Percentiles rank a stretch among this genome's conserved stretches.
Conservation (phyloP, 2,797 vertebrate genomes). For the Poeciliopsis infans region DNA sequence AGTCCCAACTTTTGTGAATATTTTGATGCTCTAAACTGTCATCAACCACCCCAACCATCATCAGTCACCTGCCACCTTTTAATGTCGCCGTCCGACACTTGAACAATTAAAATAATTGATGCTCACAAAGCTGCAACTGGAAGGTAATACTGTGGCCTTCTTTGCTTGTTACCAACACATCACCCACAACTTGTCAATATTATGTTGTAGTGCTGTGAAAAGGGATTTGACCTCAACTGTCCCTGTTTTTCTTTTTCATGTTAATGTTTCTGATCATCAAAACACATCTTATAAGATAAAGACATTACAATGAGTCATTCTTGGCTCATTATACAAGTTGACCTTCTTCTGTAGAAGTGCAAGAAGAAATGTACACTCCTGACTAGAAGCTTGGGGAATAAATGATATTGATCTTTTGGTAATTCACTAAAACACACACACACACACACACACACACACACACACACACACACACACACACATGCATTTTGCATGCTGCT, state of each 20-base stretch:
- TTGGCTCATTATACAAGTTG: not conserved
- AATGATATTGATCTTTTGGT: not conserved
- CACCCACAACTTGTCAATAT: constrained; percentile 1
- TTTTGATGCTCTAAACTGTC: not conserved
- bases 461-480: no score
- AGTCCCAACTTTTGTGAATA: not conserved
- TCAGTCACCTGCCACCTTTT: not conserved
- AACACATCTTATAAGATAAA: not conserved
- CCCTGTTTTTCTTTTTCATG: not conserved
- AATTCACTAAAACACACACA: not conserved
- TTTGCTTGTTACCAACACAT: not conserved
- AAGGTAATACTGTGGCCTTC: not conserved
- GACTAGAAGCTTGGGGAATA: not conserved
- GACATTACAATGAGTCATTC: not conserved
- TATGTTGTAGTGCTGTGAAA: not conserved
- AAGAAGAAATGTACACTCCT: not conserved
- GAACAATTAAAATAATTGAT: not conserved
- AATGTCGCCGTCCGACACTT: not conserved
- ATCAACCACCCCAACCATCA: not conserved
- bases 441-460: not conserved
- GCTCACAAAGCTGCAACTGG: not conserved
- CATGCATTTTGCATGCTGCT: not conserved
- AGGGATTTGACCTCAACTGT: not conserved
- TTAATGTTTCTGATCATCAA: not conserved
- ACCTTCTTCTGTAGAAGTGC: not conserved